Conservation (phyloP, 2,113 vertebrate species). For the Perca schrenkii region DNA sequence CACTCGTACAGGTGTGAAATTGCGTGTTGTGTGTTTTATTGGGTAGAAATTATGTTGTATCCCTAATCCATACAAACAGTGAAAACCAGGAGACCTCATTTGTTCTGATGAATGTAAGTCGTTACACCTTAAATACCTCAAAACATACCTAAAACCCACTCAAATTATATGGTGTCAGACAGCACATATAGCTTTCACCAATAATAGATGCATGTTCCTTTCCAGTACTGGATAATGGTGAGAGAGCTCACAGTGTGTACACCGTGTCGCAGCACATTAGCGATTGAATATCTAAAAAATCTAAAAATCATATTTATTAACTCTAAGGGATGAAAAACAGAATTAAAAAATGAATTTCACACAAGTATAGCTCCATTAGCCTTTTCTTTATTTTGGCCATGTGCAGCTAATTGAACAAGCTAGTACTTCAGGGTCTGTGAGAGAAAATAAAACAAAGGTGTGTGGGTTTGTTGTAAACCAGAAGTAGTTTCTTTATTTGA, state of each 20-base stretch:
- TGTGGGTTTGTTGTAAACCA: too few species aligned
- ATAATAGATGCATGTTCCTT: neutral
- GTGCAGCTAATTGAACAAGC: too few species aligned
- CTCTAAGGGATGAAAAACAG: too few species aligned
- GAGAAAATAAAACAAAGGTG: too few species aligned
- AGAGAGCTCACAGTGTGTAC: neutral
- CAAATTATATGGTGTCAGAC: neutral
- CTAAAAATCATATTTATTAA: too few species aligned
- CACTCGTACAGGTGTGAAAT: neutral
- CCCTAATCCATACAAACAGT: neutral
- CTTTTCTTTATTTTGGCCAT: too few species aligned
- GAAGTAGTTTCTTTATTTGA: too few species aligned
- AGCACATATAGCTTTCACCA: neutral
- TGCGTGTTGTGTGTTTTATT: neutral
- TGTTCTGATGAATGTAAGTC: neutral
- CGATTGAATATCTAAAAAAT: too few species aligned
- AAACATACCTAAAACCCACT: neutral
- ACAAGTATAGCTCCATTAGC: too few species aligned
- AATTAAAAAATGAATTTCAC: too few species aligned
- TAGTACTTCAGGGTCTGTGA: too few species aligned
- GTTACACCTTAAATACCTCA: neutral
- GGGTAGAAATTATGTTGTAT: neutral
- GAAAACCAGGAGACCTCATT: neutral
- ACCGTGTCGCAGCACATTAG: too few species aligned
- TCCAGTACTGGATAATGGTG: neutral